Evolutionary conservation across 2,797 vertebrate species (phyloP).

Genomic region (Ctenosaura bakeri): DNA sequence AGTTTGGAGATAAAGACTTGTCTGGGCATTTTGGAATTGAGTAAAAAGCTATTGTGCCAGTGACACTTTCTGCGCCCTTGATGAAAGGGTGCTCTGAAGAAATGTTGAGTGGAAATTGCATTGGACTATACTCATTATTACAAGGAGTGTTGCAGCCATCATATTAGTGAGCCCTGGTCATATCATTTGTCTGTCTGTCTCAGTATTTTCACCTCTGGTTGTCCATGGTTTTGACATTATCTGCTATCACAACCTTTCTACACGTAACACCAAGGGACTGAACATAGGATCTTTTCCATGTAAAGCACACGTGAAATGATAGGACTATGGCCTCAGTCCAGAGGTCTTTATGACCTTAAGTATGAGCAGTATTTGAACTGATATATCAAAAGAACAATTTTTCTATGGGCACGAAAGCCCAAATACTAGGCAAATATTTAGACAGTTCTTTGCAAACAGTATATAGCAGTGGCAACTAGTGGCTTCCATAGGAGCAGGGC

Average conservation of each 20-base stretch:
- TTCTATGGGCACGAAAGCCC: background rate
- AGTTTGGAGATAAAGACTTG: background rate
- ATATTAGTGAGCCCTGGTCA: background rate
- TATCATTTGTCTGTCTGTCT: too few relatives aligned
- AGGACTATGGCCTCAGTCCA: background rate
- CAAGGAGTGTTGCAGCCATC: background rate
- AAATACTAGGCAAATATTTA: background rate
- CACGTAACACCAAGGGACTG: background rate
- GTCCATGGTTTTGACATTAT: background rate
- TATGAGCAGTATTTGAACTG: background rate
- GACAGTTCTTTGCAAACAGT: too few relatives aligned
- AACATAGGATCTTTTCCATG: background rate
- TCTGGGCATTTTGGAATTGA: background rate
- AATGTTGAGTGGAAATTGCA: background rate
- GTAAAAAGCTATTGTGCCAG: background rate
- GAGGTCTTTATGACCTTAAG: background rate
- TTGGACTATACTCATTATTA: background rate
- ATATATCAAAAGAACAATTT: background rate
- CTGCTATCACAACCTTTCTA: background rate
- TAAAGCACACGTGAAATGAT: background rate
- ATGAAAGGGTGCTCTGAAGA: background rate
- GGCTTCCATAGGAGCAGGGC: too few relatives aligned
- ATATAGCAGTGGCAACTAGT: background rate
- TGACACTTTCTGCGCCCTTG: background rate
- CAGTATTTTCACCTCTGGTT: background rate